Evolutionary conservation across 2,113 vertebrate genomes (phyloP).

Genomic region (Egretta garzetta): DNA sequence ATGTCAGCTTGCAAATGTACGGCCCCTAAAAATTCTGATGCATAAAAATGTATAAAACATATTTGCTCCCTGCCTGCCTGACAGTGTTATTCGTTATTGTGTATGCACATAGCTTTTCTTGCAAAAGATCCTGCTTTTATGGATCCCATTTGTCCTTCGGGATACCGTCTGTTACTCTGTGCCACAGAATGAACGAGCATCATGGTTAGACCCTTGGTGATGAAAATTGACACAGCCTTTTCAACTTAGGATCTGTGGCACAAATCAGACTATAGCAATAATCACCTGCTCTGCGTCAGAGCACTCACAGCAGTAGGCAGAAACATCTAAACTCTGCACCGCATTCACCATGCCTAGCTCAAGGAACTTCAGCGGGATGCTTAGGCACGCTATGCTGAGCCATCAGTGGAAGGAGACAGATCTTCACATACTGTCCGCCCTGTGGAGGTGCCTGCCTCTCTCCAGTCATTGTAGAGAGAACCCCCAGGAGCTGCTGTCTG

Average conservation of each 20-base stretch:
- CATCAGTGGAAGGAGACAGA: not conserved
- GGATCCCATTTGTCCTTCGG: not conserved
- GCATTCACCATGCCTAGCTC: not conserved
- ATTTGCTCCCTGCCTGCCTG: not conserved
- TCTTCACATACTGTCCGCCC: not conserved
- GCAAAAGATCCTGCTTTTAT: not conserved
- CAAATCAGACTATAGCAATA: not conserved
- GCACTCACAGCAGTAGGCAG: not conserved
- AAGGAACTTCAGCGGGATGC: not conserved
- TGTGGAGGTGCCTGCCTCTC: not conserved
- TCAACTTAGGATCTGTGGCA: not conserved
- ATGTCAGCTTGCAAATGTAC: not conserved
- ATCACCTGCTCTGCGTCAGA: not conserved
- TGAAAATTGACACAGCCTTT: not conserved
- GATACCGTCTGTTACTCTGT: not conserved
- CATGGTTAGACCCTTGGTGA: not conserved
- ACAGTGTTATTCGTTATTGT: not conserved
- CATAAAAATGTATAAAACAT: not conserved
- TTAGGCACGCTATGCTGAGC: accelerated
- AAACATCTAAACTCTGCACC: not conserved
- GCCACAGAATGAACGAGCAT: not conserved
- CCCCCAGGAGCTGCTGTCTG: accelerated
- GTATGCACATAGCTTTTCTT: not conserved
- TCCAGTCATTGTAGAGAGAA: not conserved
- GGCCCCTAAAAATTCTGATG: not conserved